Evolutionary conservation across 2,113 vertebrate genomes (phyloP), one percentile per base, ranked within the genome.

Genomic region (western clawed frog (Xenopus tropicalis)): DNA sequence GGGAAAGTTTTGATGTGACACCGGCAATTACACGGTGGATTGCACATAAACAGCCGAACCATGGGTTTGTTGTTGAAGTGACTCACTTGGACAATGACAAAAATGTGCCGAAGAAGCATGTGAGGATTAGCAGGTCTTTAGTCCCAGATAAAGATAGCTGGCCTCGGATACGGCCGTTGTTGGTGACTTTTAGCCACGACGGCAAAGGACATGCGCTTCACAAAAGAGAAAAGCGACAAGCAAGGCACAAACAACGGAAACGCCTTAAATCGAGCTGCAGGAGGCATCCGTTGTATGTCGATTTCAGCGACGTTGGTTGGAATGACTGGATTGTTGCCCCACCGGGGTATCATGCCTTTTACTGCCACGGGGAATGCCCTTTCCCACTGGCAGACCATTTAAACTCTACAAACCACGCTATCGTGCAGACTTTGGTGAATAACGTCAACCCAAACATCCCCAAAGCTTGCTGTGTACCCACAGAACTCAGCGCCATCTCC

Each of bases 261-360:
- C 97, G 94, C 81, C 94, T 94, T 78, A 95, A 94, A 85, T 91
- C 93, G 72, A 97, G 92, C 91, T 99, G 97, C 82, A 94, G 94
- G 84, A 91, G 97, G 79, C 96, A 98, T 69, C 91, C 92, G 22
- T 89, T 99, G 13, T 98, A 98, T 6, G 97, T 98, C 87, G 97
- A 99, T 92, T 99, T 99, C 86, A 98, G 95, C 61, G 97, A 99
- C 1, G 97, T 99, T 83, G 96, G 97, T 70, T 99, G 97, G 97
- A 99, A 99, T 83, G 96, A 98, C 89, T 99, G 97, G 97, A 99
- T 99, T 79, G 97, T 99, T 80, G 97, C 97, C 44, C 97, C 97
- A 0, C 96, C 96, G 0, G 97, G 97, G 77, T 99, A 99, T 80
- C 93, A 97, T 68, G 97, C 97, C 85, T 99, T 96, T 89, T 98